Evolutionary conservation across 2,888 invertebrate genomes (phyloP).

Genomic region (Cheilosia vulpina): DNA sequence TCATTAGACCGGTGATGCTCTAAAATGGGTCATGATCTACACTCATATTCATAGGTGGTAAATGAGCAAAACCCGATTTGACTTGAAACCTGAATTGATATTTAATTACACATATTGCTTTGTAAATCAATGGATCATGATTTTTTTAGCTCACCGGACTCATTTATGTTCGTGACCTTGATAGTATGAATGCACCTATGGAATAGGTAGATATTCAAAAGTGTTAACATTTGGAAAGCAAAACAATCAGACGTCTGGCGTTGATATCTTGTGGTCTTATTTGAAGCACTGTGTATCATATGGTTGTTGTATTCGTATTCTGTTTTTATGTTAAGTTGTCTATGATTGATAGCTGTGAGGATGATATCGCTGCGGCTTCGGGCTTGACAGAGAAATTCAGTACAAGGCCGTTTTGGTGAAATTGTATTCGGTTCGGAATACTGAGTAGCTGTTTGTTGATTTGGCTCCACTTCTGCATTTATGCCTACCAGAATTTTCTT

Average conservation of each 20-base stretch:
- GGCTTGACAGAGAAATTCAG: constrained; percentile 50
- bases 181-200: constrained; percentile 11
- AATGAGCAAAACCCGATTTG: constrained; percentile 33
- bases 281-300: not conserved
- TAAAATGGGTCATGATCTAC: constrained; percentile 52
- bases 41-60: constrained; percentile 8
- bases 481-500: constrained; percentile 28
- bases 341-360: constrained; percentile 23
- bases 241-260: constrained; percentile 6
- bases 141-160: constrained; percentile 10
- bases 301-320: not conserved
- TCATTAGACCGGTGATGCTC: constrained; percentile 17
- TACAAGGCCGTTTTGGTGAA: constrained; percentile 52
- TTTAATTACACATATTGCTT: constrained; percentile 11
- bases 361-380: not conserved
- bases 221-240: constrained; percentile 22
- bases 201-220: not conserved
- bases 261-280: constrained; percentile 14
- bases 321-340: constrained; percentile 5
- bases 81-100: constrained; percentile 25
- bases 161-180: constrained; percentile 37
- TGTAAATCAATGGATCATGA: constrained; percentile 36
- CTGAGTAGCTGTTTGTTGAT: constrained; percentile 34
- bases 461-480: constrained; percentile 26
- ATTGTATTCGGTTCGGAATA: constrained; percentile 41